Percentiles rank a stretch among this genome's conserved stretches.
These are phyloP conservation scores for Cossypha heuglini DNA, from an alignment of 2,797 vertebrate genomes.

Conservation along the genomic window DNA sequence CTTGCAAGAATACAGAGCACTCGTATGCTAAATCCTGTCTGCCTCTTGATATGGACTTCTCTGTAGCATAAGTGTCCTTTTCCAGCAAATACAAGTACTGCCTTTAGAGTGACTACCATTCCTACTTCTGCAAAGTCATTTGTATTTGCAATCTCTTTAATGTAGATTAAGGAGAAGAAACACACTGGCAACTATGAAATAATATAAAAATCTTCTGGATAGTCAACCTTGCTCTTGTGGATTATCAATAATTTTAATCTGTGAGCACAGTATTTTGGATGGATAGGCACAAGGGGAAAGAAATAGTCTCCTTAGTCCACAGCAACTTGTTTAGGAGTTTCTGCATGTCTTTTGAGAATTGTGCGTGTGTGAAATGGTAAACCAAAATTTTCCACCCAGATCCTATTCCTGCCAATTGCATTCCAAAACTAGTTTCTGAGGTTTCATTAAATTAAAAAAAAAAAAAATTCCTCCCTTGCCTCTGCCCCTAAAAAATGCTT, in stretches of 20 bases:
- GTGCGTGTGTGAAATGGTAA: neutral
- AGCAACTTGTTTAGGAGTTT: neutral
- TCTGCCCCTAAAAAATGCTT: neutral
- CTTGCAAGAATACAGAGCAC: neutral
- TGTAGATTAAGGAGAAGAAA: neutral
- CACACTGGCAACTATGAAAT: neutral
- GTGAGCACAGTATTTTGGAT: neutral
- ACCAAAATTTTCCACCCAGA: neutral
- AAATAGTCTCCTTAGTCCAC: neutral
- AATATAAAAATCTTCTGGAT: neutral
- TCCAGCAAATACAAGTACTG: neutral
- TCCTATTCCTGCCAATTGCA: neutral
- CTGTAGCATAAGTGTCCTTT: neutral
- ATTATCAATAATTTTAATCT: neutral
- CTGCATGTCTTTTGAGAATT: neutral
- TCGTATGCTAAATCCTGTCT: neutral
- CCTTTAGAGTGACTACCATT: neutral
- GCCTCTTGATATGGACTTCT: neutral
- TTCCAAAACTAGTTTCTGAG: neutral
- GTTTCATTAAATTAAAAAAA: neutral
- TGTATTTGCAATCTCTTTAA: neutral
- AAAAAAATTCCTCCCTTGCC: neutral
- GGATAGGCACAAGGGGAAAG: neutral
- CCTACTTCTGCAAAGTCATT: neutral
- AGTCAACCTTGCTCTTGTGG: neutral